phyloP scores from a whole-genome alignment of 2,888 invertebrate species.

The Noctua fimbriata region DNA sequence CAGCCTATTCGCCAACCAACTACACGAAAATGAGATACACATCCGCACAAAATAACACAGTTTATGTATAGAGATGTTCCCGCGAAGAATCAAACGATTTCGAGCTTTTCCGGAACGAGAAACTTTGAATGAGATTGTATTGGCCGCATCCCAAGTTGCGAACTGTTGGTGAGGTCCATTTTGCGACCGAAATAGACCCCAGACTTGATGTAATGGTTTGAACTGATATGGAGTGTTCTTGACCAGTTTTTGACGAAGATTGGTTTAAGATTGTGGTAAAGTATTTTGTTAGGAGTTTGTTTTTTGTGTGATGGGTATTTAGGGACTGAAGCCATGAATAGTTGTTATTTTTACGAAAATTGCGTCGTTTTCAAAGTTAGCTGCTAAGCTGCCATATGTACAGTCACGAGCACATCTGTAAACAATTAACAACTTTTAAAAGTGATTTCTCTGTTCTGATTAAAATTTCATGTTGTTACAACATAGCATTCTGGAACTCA shows the following conservation, averaged over 20 bases:
- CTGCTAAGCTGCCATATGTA: neutral
- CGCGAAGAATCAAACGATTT: conserved; percentile 69
- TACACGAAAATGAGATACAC: conserved; percentile 21
- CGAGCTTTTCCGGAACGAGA: conserved; percentile 73
- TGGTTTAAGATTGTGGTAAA: conserved; percentile 37
- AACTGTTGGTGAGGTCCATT: conserved; percentile 61
- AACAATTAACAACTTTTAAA: no score
- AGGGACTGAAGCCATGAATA: neutral
- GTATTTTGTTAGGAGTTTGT: conserved; percentile 22
- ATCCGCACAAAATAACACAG: conserved; percentile 27
- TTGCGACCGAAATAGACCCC: conserved; percentile 57
- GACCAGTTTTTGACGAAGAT: conserved; percentile 47
- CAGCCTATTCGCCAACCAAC: neutral
- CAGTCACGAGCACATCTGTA: no score
- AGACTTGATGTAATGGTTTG: conserved; percentile 56
- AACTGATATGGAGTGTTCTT: conserved; percentile 56
- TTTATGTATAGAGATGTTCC: conserved; percentile 48
- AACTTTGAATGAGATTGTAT: conserved; percentile 88
- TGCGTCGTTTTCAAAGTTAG: neutral
- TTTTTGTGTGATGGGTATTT: conserved; percentile 3
- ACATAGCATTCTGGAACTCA: no score
- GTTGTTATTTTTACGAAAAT: neutral
- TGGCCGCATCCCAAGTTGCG: conserved; percentile 84
- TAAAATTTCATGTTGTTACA: no score
- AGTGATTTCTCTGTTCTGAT: no score